Conservation (phyloP, 2,888 invertebrate species). For the Abrostola triplasia region DNA sequence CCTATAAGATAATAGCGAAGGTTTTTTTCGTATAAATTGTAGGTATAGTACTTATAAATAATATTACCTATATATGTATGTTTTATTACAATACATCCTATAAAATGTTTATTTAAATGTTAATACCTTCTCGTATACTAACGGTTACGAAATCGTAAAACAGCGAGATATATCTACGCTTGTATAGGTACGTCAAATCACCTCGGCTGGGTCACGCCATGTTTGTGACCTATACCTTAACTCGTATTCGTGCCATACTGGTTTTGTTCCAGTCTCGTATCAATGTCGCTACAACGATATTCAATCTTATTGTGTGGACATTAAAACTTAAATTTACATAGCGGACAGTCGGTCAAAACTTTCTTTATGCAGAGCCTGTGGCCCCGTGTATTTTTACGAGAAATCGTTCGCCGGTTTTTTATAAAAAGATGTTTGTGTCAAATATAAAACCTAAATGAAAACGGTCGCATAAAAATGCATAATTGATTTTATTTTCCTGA, state of each 20-base stretch:
- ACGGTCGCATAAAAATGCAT: no score
- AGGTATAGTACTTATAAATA: not conserved
- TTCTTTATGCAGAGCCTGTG: slow-evolving; percentile 68
- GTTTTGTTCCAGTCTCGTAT: slow-evolving; percentile 68
- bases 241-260: slow-evolving; percentile 82
- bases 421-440: slow-evolving; percentile 29
- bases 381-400: slow-evolving; percentile 60
- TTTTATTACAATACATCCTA: not conserved
- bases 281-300: slow-evolving; percentile 52
- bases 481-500: no score
- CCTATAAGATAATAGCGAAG: not conserved
- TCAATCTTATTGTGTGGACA: slow-evolving; percentile 60
- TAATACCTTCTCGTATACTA: slow-evolving; percentile 42
- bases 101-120: slow-evolving; percentile 3
- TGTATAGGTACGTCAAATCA: slow-evolving; percentile 63
- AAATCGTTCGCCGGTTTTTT: slow-evolving; percentile 59
- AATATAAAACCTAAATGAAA: no score
- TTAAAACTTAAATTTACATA: slow-evolving; percentile 62
- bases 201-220: slow-evolving; percentile 75
- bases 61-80: not conserved
- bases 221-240: slow-evolving; percentile 79
- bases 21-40: not conserved
- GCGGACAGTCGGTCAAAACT: slow-evolving; percentile 59
- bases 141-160: slow-evolving; percentile 71
- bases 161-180: slow-evolving; percentile 63